These are phyloP conservation scores for Cynopterus sphinx DNA, from an alignment of 2,797 vertebrate species.

Conservation along the genomic window DNA sequence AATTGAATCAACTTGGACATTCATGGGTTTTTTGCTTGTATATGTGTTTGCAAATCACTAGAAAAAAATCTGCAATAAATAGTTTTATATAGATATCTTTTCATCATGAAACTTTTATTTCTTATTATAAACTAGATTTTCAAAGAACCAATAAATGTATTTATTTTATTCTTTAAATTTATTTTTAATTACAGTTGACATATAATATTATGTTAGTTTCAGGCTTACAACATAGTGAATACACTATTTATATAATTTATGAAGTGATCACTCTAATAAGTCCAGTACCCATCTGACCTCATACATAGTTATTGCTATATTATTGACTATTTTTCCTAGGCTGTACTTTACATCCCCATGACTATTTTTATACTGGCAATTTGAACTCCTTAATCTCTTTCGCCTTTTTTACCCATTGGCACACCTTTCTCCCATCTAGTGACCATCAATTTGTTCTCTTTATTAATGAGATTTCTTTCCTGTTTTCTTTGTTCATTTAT, in stretches of 20 bases:
- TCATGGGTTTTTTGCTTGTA: background rate
- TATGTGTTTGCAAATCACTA: background rate
- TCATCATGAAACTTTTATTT: background rate
- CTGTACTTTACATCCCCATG: background rate
- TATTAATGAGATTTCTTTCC: background rate
- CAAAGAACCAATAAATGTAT: background rate
- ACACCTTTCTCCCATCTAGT: background rate
- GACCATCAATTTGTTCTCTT: background rate
- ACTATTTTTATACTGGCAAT: background rate
- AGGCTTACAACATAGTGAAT: background rate
- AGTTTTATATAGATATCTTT: background rate
- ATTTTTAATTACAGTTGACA: background rate
- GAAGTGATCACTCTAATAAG: no score
- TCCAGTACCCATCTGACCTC: no score
- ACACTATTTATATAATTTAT: no score
- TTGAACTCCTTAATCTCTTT: background rate
- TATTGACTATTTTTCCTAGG: background rate
- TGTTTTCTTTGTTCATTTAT: background rate
- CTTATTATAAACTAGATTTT: conserved; percentile 5
- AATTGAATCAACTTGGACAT: background rate
- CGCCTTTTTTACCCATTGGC: background rate
- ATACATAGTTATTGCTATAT: no score
- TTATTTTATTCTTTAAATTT: background rate
- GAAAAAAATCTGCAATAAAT: background rate
- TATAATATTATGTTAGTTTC: background rate